Evolutionary conservation across 2,113 vertebrate genomes (phyloP).

Genomic region (Rutilus rutilus): DNA sequence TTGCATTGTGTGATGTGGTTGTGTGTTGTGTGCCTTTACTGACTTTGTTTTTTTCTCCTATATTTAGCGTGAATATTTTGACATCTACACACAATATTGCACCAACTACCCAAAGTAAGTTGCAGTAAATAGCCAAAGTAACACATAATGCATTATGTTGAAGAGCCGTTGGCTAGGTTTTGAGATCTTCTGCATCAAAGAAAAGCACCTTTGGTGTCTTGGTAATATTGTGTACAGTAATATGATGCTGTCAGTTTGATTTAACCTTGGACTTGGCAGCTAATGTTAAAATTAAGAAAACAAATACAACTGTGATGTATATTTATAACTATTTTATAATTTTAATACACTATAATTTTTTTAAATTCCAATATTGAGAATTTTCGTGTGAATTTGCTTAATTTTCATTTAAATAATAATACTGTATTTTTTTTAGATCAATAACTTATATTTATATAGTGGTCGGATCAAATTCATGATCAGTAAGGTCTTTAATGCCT

Average conservation of each 20-base stretch:
- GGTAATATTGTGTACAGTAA: too few relatives aligned
- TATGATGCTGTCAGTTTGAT: too few relatives aligned
- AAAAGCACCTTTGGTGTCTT: neutral
- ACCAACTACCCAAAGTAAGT: constrained; percentile 97
- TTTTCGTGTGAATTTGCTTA: too few relatives aligned
- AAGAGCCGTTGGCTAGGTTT: neutral
- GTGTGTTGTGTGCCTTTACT: neutral
- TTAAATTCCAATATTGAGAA: too few relatives aligned
- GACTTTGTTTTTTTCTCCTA: neutral
- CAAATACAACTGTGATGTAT: too few relatives aligned
- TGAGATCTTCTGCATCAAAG: neutral
- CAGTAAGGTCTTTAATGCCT: neutral
- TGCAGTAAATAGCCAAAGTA: neutral
- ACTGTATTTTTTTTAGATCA: too few relatives aligned
- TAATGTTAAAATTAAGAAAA: too few relatives aligned
- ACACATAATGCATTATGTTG: neutral
- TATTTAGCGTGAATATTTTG: constrained; percentile 88
- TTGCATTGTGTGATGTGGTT: neutral
- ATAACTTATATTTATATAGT: neutral
- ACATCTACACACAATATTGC: constrained; percentile 96
- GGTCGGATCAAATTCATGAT: neutral
- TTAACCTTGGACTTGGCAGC: too few relatives aligned
- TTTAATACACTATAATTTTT: too few relatives aligned
- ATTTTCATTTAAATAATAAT: too few relatives aligned
- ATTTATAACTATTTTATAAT: too few relatives aligned